phyloP scores from a whole-genome alignment of 2,113 vertebrate species.

The Halcyon malimbica region DNA sequence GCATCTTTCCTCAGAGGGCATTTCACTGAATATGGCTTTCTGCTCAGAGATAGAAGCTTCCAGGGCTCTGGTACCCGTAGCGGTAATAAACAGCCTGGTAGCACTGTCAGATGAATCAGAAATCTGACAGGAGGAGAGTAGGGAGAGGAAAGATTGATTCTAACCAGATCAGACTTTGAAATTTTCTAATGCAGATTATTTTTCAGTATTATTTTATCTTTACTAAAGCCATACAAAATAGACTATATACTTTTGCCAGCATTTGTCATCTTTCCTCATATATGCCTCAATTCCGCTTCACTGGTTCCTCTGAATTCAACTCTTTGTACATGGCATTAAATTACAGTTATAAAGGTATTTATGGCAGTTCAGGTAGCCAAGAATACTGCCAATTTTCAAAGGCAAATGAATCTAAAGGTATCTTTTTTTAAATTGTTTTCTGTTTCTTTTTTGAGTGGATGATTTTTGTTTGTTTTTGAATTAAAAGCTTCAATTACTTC shows the following conservation, averaged over 20 bases:
- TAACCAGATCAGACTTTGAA: neutral
- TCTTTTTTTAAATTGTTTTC: neutral
- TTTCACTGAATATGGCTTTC: constrained; percentile 27
- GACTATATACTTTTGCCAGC: neutral
- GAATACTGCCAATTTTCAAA: constrained; percentile 2
- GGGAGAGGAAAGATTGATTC: neutral
- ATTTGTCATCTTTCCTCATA: neutral
- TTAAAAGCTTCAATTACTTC: neutral
- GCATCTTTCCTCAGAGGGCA: neutral
- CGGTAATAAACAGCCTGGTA: neutral
- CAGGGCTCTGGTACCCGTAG: neutral
- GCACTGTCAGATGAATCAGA: constrained; percentile 9
- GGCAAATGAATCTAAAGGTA: neutral
- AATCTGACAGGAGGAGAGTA: neutral
- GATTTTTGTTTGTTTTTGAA: neutral
- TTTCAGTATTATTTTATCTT: constrained; percentile 16
- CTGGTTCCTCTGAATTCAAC: neutral
- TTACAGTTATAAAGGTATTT: neutral
- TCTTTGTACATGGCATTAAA: neutral
- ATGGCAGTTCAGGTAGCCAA: neutral
- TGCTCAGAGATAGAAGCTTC: neutral
- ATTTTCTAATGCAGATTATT: neutral
- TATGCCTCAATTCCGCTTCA: neutral
- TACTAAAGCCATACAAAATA: neutral
- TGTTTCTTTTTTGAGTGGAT: neutral